phyloP scores from a whole-genome alignment of 2,888 invertebrate species.

The Spodoptera littoralis region DNA sequence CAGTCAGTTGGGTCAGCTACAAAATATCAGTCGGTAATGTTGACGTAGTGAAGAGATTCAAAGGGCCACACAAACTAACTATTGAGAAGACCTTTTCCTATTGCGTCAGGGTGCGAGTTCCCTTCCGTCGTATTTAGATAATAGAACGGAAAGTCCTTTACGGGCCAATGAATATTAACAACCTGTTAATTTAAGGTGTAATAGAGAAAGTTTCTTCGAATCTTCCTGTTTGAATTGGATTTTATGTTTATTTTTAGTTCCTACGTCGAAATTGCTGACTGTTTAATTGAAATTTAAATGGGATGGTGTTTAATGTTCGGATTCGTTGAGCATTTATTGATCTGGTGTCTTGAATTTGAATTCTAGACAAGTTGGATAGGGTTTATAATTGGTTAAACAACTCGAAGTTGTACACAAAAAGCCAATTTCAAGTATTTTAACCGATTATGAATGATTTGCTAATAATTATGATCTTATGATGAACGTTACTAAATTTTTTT shows the following conservation, averaged over 20 bases:
- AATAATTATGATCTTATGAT: too few relatives aligned
- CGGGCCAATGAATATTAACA: slow-evolving; percentile 45
- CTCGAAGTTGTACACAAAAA: too few relatives aligned
- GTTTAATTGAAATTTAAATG: slow-evolving; percentile 21
- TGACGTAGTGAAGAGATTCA: not conserved
- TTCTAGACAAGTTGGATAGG: too few relatives aligned
- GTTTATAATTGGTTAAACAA: too few relatives aligned
- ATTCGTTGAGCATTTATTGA: too few relatives aligned
- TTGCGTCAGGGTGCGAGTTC: slow-evolving; percentile 11
- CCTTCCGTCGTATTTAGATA: slow-evolving; percentile 38
- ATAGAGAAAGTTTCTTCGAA: slow-evolving; percentile 40
- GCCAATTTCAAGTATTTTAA: too few relatives aligned
- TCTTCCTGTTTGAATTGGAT: slow-evolving; percentile 39
- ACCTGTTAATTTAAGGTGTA: slow-evolving; percentile 48
- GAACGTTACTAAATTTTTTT: too few relatives aligned
- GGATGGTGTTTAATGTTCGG: not conserved
- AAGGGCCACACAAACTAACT: slow-evolving; percentile 3
- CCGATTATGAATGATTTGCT: too few relatives aligned
- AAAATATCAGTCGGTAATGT: not conserved
- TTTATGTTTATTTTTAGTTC: slow-evolving; percentile 42
- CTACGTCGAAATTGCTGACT: slow-evolving; percentile 9
- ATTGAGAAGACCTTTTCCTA: slow-evolving; percentile 4
- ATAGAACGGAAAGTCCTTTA: slow-evolving; percentile 37
- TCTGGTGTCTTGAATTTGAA: too few relatives aligned
- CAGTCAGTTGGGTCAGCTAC: too few relatives aligned